Evolutionary conservation across 1,140 invertebrate species (phyloP), one percentile per base, ranked within the genome.

Genomic region (Drosophila melanica): DNA sequence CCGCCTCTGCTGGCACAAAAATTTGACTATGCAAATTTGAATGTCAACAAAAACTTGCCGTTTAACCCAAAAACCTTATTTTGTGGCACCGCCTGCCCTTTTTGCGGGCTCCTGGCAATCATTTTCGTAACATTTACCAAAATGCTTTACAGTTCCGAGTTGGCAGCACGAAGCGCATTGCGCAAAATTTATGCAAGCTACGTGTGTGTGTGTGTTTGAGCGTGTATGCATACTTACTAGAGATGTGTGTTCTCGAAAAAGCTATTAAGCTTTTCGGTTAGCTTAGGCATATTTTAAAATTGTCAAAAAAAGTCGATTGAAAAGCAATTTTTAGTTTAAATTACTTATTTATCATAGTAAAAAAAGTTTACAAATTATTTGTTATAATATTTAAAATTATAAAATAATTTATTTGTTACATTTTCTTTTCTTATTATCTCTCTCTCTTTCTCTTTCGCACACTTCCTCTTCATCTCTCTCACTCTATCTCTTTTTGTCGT

Each of bases 1-100:
- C 44, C 53, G 37, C 51, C 64, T 59, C 57, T 44, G 58, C 66
- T 74, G 58, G 30, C 66, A 75, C 75, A 68, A 81, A 53, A 81
- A 87, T 87, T 80, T 81, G 81, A 69, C 78, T 73, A 86, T 89
- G 84, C 82, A 87, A 87, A 87, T 89, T 87, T 87, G 78, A 87
- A 87, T 89, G 82, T 87, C 82, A 87, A 87, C 84, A 89, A 89
- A 87, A 87, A 90, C 73, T 84, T 86, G 66, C 79, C 76, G 79
- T 87, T 89, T 87, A 87, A 87, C 84, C 84, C 84, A 79, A 89
- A 87, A 87, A 87, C 84, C 84, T 77, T 82, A 87, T 89, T 87
- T 79, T 74, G 65, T 60, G 59, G 66, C 64, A 54, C 62, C 64
- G 64, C 58, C 53, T 68, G 44, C 33, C 59, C n/a, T 53, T 69